Conservation (phyloP, 1,140 invertebrate species). For the Rhynchophorus ferrugineus region DNA sequence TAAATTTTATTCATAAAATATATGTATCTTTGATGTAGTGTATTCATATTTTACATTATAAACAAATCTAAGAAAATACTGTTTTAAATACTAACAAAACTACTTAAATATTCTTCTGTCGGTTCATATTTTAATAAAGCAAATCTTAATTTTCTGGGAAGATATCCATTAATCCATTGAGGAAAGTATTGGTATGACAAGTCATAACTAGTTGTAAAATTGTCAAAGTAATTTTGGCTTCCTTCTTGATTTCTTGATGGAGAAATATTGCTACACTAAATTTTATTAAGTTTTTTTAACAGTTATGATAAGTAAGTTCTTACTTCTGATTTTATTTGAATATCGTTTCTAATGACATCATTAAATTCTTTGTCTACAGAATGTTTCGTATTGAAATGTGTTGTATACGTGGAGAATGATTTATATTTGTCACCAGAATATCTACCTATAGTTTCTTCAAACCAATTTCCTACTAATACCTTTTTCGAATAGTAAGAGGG, state of each 20-base stretch:
- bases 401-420: not conserved
- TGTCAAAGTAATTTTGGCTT: constrained; percentile 10
- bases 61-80: no score
- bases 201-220: constrained; percentile 14
- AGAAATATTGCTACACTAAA: constrained; percentile 7
- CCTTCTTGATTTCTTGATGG: not conserved
- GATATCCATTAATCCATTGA: constrained; percentile 7
- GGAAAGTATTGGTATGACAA: constrained; percentile 16
- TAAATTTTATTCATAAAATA: no score
- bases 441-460: constrained; percentile 8
- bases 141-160: constrained; percentile 13
- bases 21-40: no score
- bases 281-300: not conserved
- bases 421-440: constrained; percentile 7
- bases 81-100: constrained; percentile 7
- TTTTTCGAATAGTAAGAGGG: constrained; percentile 10
- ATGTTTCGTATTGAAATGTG: constrained; percentile 7
- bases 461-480: constrained; percentile 13
- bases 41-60: no score
- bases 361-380: not conserved
- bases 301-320: not conserved
- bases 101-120: constrained; percentile 11
- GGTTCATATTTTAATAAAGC: constrained; percentile 9
- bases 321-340: constrained; percentile 9
- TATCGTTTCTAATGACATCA: constrained; percentile 2